Conservation (phyloP, 1,140 invertebrate species). For the Coptotermes formosanus region DNA sequence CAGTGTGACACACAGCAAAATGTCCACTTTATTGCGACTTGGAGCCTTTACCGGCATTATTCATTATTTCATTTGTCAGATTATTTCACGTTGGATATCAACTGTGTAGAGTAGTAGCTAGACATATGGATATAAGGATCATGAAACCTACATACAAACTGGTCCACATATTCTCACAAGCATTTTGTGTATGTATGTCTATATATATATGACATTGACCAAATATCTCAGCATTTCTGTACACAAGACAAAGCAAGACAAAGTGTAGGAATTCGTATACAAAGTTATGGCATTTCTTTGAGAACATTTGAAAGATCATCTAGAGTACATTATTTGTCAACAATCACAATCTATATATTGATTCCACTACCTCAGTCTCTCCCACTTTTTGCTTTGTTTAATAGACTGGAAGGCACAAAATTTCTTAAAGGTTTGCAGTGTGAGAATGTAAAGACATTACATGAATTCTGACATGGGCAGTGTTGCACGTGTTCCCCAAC, state of each 20-base stretch:
- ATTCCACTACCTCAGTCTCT: background rate
- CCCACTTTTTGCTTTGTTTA: background rate
- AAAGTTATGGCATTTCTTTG: background rate
- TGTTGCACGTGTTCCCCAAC: background rate
- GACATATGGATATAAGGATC: background rate
- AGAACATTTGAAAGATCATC: conserved; percentile 10
- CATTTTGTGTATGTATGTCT: background rate
- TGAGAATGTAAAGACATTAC: background rate
- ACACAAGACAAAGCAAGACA: background rate
- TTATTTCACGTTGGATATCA: background rate
- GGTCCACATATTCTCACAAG: conserved; percentile 17
- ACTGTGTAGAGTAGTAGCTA: background rate
- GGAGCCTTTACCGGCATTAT: background rate
- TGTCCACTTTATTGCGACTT: background rate
- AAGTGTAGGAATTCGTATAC: conserved; percentile 3
- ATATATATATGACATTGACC: background rate
- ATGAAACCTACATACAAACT: background rate
- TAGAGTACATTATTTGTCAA: conserved; percentile 5
- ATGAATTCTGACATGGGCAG: background rate
- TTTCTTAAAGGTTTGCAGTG: background rate
- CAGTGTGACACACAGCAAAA: background rate
- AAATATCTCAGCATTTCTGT: conserved; percentile 7
- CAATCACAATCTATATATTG: background rate
- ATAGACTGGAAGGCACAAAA: conserved; percentile 11
- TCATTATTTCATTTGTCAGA: background rate